phyloP scores from a whole-genome alignment of 2,888 invertebrate genomes.

The Sarcophaga rosellei region DNA sequence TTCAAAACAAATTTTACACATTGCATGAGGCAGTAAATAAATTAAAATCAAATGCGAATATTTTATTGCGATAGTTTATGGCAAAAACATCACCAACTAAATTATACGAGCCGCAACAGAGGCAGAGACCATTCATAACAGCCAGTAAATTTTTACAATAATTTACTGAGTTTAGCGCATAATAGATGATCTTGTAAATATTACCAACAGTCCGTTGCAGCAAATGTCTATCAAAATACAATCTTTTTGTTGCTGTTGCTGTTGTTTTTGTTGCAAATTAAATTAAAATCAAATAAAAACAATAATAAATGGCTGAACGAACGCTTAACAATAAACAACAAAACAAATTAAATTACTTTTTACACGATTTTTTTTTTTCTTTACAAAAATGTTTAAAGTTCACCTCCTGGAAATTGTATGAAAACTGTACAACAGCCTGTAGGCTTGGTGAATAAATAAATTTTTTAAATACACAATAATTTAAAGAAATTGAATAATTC shows the following conservation, averaged over 20 bases:
- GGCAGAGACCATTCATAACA: slow-evolving; percentile 1
- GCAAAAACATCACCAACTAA: background rate
- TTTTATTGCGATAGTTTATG: background rate
- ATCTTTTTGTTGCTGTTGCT: background rate
- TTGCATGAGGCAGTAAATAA: background rate
- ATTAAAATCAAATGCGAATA: slow-evolving; percentile 28
- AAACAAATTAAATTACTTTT: background rate
- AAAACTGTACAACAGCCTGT: background rate
- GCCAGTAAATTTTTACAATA: slow-evolving; percentile 47
- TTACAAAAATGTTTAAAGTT: slow-evolving; percentile 24
- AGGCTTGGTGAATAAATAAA: background rate
- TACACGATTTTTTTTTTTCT: background rate
- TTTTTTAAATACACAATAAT: background rate
- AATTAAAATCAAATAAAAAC: slow-evolving; percentile 65
- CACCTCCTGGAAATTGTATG: slow-evolving; percentile 2
- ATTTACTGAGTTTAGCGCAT: slow-evolving; percentile 62
- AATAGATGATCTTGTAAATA: slow-evolving; percentile 58
- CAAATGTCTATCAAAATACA: slow-evolving; percentile 55
- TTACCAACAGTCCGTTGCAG: background rate
- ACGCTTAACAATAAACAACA: slow-evolving; percentile 50
- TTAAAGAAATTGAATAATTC: slow-evolving; percentile 18
- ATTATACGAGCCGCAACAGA: background rate
- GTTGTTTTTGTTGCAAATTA: background rate
- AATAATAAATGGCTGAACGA: slow-evolving; percentile 60
- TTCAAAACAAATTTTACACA: background rate